Conservation (phyloP, 2,888 invertebrate species). For the Heliconius erato region DNA sequence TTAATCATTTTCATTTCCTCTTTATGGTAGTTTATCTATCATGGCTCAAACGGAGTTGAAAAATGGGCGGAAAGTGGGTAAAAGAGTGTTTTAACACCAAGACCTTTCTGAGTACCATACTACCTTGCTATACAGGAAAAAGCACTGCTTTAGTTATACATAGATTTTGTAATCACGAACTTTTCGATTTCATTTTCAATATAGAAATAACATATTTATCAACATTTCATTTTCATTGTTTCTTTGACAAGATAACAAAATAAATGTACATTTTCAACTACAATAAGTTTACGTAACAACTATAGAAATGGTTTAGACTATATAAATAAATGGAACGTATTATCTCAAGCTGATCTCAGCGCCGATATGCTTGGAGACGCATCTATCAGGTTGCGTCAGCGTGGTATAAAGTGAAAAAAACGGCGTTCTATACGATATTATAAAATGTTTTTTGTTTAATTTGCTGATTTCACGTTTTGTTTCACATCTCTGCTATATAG, state of each 20-base stretch:
- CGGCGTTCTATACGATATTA: constrained; percentile 6
- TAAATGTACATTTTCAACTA: constrained; percentile 10
- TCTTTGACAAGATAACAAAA: constrained; percentile 18
- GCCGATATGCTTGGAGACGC: constrained; percentile 59
- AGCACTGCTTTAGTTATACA: background rate
- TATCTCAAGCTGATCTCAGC: constrained; percentile 55
- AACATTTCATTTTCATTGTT: background rate
- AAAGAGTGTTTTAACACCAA: background rate
- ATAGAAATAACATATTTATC: constrained; percentile 2
- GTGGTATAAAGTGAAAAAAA: constrained; percentile 38
- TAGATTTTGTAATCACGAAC: background rate
- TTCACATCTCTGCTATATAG: too few relatives aligned
- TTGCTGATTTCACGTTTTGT: background rate
- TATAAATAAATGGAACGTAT: constrained; percentile 57
- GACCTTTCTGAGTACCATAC: background rate
- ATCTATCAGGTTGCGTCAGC: constrained; percentile 59
- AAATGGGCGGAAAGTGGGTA: background rate
- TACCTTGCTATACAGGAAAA: background rate
- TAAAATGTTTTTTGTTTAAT: background rate
- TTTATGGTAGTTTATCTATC: too few relatives aligned
- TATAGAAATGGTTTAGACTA: constrained; percentile 17
- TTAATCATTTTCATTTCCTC: too few relatives aligned
- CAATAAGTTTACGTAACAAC: constrained; percentile 25
- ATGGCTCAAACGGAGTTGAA: too few relatives aligned
- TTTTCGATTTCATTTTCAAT: background rate